These are phyloP conservation scores for Drosophila parvula DNA, from an alignment of 1,140 invertebrate species.

Conservation along the genomic window DNA sequence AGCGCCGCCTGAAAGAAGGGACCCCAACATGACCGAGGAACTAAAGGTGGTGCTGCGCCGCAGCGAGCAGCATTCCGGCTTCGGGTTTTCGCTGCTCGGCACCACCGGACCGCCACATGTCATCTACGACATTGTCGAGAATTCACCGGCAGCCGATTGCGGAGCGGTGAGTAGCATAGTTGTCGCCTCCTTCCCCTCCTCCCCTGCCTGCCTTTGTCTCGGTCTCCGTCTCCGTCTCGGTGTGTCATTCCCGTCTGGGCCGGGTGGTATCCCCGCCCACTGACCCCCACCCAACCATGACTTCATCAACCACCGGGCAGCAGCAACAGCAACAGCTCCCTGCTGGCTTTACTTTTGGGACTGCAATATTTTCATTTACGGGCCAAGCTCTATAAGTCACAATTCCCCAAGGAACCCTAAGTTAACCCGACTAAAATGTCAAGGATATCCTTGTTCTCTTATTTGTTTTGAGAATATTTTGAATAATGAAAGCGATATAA, in stretches of 20 bases:
- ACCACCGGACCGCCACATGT: conserved; percentile 94
- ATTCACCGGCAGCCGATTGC: conserved; percentile 94
- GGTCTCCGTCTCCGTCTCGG: conserved; percentile 8
- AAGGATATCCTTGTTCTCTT: conserved; percentile 1
- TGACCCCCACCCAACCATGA: conserved; percentile 28
- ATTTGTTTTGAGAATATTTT: not conserved
- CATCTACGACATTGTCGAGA: conserved; percentile 95
- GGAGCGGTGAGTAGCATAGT: conserved; percentile 89
- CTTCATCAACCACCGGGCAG: conserved; percentile 48
- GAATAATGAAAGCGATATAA: too few species aligned
- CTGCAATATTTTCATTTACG: conserved; percentile 31
- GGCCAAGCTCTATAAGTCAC: conserved; percentile 5
- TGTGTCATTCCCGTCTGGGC: conserved; percentile 46
- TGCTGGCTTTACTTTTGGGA: conserved; percentile 40
- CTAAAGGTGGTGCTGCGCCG: conserved; percentile 92
- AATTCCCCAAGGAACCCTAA: not conserved
- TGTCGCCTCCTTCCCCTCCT: not conserved
- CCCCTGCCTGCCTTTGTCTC: conserved; percentile 10
- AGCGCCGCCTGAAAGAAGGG: conserved; percentile 12
- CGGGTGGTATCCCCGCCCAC: conserved; percentile 11
- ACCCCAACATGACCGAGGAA: conserved; percentile 90
- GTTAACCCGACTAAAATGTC: conserved; percentile 1
- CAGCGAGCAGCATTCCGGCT: conserved; percentile 89
- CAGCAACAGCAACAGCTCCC: conserved; percentile 30
- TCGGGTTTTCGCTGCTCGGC: conserved; percentile 94